These are phyloP conservation scores for Puntigrus tetrazona DNA, from an alignment of 2,113 vertebrate genomes.

Conservation along the genomic window DNA sequence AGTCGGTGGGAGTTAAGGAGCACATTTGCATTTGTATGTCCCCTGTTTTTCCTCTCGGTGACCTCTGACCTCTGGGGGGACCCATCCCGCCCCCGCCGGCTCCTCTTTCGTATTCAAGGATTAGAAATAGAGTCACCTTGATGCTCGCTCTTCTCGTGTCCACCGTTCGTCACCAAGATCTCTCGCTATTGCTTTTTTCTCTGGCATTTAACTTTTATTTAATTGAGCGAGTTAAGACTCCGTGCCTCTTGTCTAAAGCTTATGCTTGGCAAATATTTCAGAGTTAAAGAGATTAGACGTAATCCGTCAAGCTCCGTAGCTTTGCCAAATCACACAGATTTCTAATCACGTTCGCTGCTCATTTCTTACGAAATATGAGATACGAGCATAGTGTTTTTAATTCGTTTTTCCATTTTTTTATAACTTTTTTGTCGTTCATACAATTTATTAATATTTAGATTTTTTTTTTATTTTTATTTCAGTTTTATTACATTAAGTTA, in stretches of 20 bases:
- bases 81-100: not conserved
- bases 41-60: not conserved
- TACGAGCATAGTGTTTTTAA: not conserved
- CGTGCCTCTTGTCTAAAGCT: not conserved
- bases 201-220: not conserved
- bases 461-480: too few species aligned
- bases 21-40: not conserved
- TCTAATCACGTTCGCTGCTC: not conserved
- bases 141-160: not conserved
- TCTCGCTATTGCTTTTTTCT: not conserved
- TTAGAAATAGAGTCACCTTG: not conserved
- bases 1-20: not conserved
- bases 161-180: not conserved
- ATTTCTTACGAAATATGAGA: not conserved
- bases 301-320: not conserved
- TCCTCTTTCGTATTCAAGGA: not conserved
- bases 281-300: not conserved
- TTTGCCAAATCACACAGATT: not conserved
- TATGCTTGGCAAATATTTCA: not conserved
- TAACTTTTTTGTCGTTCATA: not conserved
- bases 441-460: too few species aligned
- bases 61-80: not conserved
- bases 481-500: too few species aligned
- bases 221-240: not conserved
- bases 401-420: not conserved